A percentile compares a stretch with the other conserved stretches of the same genome.
Conservation (phyloP, 2,888 invertebrate genomes). For the Proisotoma minuta region DNA sequence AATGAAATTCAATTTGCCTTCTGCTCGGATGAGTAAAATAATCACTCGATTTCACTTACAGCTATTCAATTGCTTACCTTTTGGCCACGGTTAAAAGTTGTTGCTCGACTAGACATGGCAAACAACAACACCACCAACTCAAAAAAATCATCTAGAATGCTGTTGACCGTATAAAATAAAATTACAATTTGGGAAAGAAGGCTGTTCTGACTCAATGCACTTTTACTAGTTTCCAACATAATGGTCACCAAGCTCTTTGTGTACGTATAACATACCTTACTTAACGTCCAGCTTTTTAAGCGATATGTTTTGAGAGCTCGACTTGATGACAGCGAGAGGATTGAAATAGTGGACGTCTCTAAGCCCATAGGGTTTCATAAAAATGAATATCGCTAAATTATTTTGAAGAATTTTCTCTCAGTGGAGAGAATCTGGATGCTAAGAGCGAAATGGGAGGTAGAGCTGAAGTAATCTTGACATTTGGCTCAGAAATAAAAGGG, state of each 20-base stretch:
- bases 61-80: background rate
- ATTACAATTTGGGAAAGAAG: conserved; percentile 12
- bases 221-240: background rate
- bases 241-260: background rate
- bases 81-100: background rate
- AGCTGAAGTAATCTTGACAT: conserved; percentile 18
- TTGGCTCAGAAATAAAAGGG: conserved; percentile 6
- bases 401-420: conserved; percentile 8
- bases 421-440: background rate
- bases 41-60: conserved; percentile 30
- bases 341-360: background rate
- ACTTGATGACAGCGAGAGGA: background rate
- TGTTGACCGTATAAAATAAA: conserved; percentile 14
- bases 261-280: too few species aligned
- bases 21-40: conserved; percentile 43
- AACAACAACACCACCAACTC: conserved; percentile 1
- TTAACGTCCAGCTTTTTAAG: too few species aligned
- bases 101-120: background rate
- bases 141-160: conserved; percentile 1
- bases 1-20: conserved; percentile 19
- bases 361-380: conserved; percentile 3
- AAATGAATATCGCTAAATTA: conserved; percentile 19
- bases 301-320: too few species aligned
- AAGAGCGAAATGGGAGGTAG: conserved; percentile 12
- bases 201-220: conserved; percentile 15